Base-by-base conservation (phyloP, 2,888 invertebrate genomes). In the Ceriagrion tenellum region DNA sequence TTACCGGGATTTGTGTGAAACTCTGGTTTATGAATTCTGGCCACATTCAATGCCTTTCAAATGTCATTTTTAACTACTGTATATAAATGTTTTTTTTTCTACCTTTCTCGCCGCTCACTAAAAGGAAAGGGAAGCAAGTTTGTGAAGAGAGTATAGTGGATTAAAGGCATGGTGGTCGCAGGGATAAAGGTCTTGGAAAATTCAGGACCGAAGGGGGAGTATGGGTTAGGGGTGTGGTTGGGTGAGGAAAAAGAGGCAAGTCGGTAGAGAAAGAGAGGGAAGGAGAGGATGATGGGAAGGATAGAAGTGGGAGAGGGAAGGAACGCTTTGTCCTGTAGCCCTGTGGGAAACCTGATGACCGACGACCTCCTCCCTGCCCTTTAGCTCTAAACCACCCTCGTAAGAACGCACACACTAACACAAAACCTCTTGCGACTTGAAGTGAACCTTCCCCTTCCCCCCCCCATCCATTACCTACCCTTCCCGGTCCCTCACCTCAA, bases 281-380 rank as follows among this genome's bases (percentile, higher is more conserved):
- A 26, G 69, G 8, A 69, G 23, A 26, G 69, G 26, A 20, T 69
- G 69, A 47, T 47, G 8, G 69, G 26, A n/a, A 26, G n/a, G 26
- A 12, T 20, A n/a, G 69, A 26, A 26, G 47, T 47, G 69, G 26
- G 26, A 10, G 69, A 8, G 26, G 0, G 69, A 8, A 26, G n/a
- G 69, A 10, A 2, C n/a, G 69, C 69, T 69, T 69, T 69, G 69
- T 26, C 69, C 69, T 47, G 23, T 26, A n/a, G n/a, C 69, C 69
- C 69, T 69, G 69, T 69, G 69, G 69, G 69, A 69, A 69, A 69
- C 69, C 69, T 69, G 69, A 69, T 26, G 69, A 69, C 69, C 69
- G 69, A 26, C 69, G 69, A 8, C 47, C 4, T 8, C 47, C 8
- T 2, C 47, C 47, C 47, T 47, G 47, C 69, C 69, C 69, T 69